Base-by-base conservation (phyloP, 2,888 invertebrate species). In the Platycheirus rosarum region DNA sequence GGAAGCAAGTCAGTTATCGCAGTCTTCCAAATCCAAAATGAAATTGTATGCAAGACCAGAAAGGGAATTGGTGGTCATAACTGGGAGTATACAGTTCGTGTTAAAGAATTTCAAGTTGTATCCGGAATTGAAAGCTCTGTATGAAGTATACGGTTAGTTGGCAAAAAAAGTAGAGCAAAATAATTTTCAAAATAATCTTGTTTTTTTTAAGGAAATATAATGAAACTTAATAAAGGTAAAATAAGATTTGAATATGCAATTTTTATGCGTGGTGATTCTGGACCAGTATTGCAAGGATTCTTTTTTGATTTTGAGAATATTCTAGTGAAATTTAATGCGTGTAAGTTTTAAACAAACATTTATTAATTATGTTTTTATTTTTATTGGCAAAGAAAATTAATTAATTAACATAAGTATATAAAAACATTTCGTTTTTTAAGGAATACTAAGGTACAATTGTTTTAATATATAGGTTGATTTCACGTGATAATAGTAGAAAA, bases 141-240 rank as follows among this genome's bases (percentile, higher is more conserved):
- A 88, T 87, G 89, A 88, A 85, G 86, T 88, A 20, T 90, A 88
- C 70, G 90, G 90, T 89, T 74, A 44, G 84, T 71, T 48, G n/a
- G 20, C 0, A 14, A 26, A 55, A 13, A 7, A 8, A 14, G 11
- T 11, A 49, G 2, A 40, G 16, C 46, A 5, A 9, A 37, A 11
- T 46, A 18, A 6, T 44, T 26, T 8, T 60, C 49, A 8, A 13
- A 6, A 23, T 44, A 1, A 9, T 18, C 3, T 37, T 37, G 37
- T 44, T 44, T 13, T 48, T 44, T 13, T 48, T 23, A 13, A 90
- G 90, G 89, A 0, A 87, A 87, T 69, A 62, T 90, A 2, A n/a
- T 88, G 40, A 88, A 87, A 80, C 87, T 88, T 14, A 77, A 85
- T 7, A 85, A 78, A 2, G 89, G 89, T 13, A 90, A 89, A 70